Percentiles rank a stretch among this genome's conserved stretches.
Conservation (phyloP, 2,797 vertebrate species). For the Knipowitschia caucasica region DNA sequence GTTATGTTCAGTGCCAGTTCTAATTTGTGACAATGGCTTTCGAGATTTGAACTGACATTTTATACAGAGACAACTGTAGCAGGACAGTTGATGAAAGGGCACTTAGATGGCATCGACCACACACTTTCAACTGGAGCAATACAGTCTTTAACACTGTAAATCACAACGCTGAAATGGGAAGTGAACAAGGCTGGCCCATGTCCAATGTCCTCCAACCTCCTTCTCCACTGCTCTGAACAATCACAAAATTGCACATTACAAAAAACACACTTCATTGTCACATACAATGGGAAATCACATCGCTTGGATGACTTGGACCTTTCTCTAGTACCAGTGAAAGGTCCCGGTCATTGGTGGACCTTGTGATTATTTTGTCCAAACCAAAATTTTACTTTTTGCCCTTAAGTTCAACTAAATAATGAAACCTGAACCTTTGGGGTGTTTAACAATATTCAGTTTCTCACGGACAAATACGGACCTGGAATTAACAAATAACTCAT, state of each 20-base stretch:
- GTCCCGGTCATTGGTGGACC: no score
- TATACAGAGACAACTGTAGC: slow-evolving; percentile 1
- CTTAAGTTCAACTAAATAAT: no score
- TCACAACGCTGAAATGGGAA: slow-evolving; percentile 1
- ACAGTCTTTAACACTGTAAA: slow-evolving; percentile 7
- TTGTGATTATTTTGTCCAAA: no score
- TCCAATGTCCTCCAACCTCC: slow-evolving; percentile 1
- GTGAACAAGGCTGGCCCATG: neutral
- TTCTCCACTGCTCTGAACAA: neutral
- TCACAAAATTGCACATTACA: neutral
- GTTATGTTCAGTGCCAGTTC: slow-evolving; percentile 7
- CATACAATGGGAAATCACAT: no score
- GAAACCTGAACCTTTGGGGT: no score
- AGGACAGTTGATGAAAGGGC: slow-evolving; percentile 1
- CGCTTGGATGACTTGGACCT: no score
- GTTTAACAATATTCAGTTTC: no score
- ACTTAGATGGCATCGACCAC: slow-evolving; percentile 4
- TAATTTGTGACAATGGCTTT: slow-evolving; percentile 5
- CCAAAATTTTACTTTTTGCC: no score
- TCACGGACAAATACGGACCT: no score
- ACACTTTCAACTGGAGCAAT: neutral
- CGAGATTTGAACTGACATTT: neutral
- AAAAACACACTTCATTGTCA: neutral
- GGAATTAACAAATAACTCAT: no score
- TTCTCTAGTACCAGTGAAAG: no score